Evolutionary conservation across 2,113 vertebrate species (phyloP).

Genomic region (Tauraco erythrolophus): DNA sequence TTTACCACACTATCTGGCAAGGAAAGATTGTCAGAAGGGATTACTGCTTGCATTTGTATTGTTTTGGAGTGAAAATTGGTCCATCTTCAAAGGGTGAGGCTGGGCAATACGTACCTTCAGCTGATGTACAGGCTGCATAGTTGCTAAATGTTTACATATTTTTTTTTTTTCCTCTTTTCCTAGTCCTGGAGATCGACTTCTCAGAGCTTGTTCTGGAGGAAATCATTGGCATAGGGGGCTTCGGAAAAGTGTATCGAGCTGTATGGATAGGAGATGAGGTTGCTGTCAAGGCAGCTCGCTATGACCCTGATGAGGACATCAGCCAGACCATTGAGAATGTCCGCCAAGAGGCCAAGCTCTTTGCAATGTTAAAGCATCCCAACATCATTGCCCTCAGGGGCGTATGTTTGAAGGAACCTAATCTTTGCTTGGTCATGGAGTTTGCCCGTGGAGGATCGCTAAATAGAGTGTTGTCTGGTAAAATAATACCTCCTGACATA

Average conservation of each 20-base stretch:
- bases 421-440: slow-evolving; percentile 97
- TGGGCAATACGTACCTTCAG: not conserved
- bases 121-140: not conserved
- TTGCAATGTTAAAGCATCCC: slow-evolving; percentile 93
- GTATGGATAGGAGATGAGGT: slow-evolving; percentile 91
- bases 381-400: slow-evolving; percentile 96
- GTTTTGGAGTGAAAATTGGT: not conserved
- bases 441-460: slow-evolving; percentile 92
- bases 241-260: slow-evolving; percentile 96
- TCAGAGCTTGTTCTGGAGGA: slow-evolving; percentile 92
- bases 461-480: slow-evolving; percentile 92
- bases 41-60: not conserved
- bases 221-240: slow-evolving; percentile 97
- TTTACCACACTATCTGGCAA: not conserved
- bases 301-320: slow-evolving; percentile 93
- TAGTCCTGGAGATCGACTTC: slow-evolving; percentile 94
- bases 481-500: slow-evolving; percentile 93
- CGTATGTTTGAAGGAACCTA: slow-evolving; percentile 92
- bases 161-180: not conserved
- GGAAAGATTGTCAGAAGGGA: not conserved
- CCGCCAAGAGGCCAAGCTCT: slow-evolving; percentile 96
- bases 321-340: slow-evolving; percentile 95
- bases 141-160: not conserved
- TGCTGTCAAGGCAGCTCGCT: slow-evolving; percentile 95
- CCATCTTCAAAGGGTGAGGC: not conserved